Evolutionary conservation across 2,113 vertebrate genomes (phyloP), one percentile per base, ranked within the genome.

Genomic region (Electrona antarctica): DNA sequence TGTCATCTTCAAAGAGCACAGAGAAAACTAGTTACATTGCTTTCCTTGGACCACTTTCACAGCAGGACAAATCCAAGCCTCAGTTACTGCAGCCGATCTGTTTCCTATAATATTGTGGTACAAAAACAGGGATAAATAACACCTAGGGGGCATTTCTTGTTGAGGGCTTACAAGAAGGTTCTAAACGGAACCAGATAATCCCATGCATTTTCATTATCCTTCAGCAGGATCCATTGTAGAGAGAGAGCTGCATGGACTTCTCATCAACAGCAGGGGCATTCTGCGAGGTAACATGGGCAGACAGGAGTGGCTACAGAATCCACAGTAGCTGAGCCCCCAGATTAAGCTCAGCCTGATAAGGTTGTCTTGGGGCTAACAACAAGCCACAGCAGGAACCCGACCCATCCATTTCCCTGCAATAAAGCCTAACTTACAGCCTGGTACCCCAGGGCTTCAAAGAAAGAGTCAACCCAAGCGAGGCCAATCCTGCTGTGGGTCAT

Each of bases 341-440:
- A 82, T 79, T 85, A 82, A 84, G 67, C 63, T 72, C 48, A 77
- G 81, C 28, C 72, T 88, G 86, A 89, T 87, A 86, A 87, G 77
- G 57, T 78, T 52, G 79, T 85, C 80, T 82, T 67, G n/a, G 64
- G 87, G 79, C 87, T 90, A 91, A 87, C 76, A 83, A 90, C 86
- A 79, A 85, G 80, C 87, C 90, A 86, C 89, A 80, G 80, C 90
- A 88, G 88, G 90, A 77, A 86, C 77, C 87, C 77, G 77, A 89
- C 85, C 89, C 83, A 76, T 90, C 89, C 84, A 84, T 90, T 93
- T 90, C 86, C 86, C 86, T 74, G 82, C 85, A 89, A 88, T 93
- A 92, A 93, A 92, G 83, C 71, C 82, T 52, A 56, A 83, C 79
- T 78, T 78, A 75, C 65, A 82, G 84, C 78, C 58, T 1, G 73